Evolutionary conservation across 2,113 vertebrate genomes (phyloP), one percentile per base, ranked within the genome.

Genomic region (Etia nguti): DNA sequence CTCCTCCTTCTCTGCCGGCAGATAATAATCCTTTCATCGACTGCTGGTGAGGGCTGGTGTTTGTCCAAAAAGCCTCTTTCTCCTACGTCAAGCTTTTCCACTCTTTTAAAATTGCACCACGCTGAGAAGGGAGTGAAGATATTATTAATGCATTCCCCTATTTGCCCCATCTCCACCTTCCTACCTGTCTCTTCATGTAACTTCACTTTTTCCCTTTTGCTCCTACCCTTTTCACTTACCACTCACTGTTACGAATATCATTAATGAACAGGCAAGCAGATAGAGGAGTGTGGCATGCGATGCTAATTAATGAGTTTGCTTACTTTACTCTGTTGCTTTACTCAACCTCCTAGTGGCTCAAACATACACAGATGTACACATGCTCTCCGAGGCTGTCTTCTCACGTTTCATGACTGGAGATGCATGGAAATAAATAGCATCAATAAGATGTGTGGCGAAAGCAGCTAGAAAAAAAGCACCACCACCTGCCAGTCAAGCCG

Each of bases 401-500:
- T 93, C 85, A 77, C 59, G 55, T 90, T 89, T 50, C n/a, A 31
- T 11, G 43, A 87, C 59, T 55, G 68, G 65, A 86, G 75, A 70
- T 62, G 83, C 81, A 85, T 41, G 79, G 26, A 80, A 41, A 22
- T 70, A 54, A 54, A 83, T 38, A 88, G 81, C 87, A 92, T 87
- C 90, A 88, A 90, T 82, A 80, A 88, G 80, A 93, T 80, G 88
- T 90, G 86, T 65, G 68, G 36, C 73, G 31, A n/a, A 41, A 59
- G 73, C 50, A 62, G 87, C 82, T 52, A 8, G 77, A 91, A 94
- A 93, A 92, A 90, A 90, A 93, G 85, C 89, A 81, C 38, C 90
- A 89, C 92, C 94, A 94, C 89, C 95, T 95, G 91, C 89, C 93
- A 92, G 88, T 95, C 93, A 93, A 92, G 80, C 57, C 92, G 82